These are phyloP conservation scores for Hipparchia semele DNA, from an alignment of 2,888 invertebrate species.

Conservation along the genomic window DNA sequence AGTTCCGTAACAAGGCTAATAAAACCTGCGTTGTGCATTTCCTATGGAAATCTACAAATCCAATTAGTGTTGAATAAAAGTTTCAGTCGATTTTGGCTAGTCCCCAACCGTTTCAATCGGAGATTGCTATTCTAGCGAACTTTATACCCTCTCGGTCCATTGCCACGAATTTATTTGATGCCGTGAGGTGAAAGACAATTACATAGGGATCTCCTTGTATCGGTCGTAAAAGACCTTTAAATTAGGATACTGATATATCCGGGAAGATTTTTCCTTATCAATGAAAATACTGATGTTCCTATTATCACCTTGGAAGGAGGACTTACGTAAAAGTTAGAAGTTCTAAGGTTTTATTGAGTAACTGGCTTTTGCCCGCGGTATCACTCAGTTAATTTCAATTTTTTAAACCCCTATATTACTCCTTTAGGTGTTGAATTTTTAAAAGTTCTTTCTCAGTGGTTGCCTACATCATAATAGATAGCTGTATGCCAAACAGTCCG, in stretches of 20 bases:
- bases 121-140: constrained; percentile 57
- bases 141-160: constrained; percentile 53
- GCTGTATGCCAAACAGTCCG: too few species aligned
- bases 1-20: constrained; percentile 16
- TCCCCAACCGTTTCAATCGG: constrained; percentile 70
- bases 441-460: too few species aligned
- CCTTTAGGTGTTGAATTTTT: too few species aligned
- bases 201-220: constrained; percentile 53
- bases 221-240: constrained; percentile 37
- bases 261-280: not conserved
- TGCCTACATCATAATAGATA: too few species aligned
- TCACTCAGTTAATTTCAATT: too few species aligned
- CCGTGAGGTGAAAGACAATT: constrained; percentile 57
- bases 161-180: constrained; percentile 60
- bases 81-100: constrained; percentile 68
- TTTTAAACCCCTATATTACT: too few species aligned
- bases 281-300: not conserved
- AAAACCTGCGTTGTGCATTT: constrained; percentile 48
- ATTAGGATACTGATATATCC: constrained; percentile 36
- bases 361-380: too few species aligned
- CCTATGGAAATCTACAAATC: constrained; percentile 61
- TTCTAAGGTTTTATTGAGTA: too few species aligned
- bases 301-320: not conserved
- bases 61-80: constrained; percentile 72
- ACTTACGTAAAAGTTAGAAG: too few species aligned